Conservation (phyloP, 1,140 invertebrate genomes). For the Ostrea denselamellosa region DNA sequence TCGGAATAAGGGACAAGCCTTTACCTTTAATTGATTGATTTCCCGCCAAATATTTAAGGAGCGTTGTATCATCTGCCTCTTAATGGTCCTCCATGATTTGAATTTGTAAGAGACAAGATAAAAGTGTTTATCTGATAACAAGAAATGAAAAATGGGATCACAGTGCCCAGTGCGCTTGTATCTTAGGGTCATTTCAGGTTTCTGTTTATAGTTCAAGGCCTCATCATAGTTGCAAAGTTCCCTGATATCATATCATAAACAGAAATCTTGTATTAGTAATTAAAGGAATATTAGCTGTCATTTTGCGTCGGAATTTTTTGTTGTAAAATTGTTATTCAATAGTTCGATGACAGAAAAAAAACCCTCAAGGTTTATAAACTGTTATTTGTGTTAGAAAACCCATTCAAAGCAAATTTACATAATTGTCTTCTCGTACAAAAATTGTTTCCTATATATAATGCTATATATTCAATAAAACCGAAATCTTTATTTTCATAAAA, state of each 20-base stretch:
- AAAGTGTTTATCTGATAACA: background rate
- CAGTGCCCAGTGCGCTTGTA: background rate
- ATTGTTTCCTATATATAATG: too few relatives aligned
- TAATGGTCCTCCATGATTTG: background rate
- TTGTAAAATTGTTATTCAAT: background rate
- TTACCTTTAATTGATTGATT: background rate
- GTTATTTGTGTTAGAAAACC: too few relatives aligned
- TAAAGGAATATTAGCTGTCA: background rate
- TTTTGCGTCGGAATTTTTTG: background rate
- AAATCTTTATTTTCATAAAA: too few relatives aligned
- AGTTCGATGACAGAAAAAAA: too few relatives aligned
- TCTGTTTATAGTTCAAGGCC: background rate
- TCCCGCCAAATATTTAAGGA: conserved; percentile 6
- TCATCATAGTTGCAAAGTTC: background rate
- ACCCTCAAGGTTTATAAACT: too few relatives aligned
- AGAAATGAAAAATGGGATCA: background rate
- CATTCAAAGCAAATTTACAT: too few relatives aligned
- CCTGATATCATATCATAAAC: background rate
- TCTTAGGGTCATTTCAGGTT: conserved; percentile 19
- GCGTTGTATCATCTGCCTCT: background rate
- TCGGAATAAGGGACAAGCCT: background rate
- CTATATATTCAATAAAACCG: too few relatives aligned
- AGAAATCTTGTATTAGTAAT: background rate
- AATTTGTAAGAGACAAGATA: background rate
- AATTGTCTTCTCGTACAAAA: too few relatives aligned